Conservation (phyloP, 1,140 invertebrate genomes). For the Musca vetustissima region DNA sequence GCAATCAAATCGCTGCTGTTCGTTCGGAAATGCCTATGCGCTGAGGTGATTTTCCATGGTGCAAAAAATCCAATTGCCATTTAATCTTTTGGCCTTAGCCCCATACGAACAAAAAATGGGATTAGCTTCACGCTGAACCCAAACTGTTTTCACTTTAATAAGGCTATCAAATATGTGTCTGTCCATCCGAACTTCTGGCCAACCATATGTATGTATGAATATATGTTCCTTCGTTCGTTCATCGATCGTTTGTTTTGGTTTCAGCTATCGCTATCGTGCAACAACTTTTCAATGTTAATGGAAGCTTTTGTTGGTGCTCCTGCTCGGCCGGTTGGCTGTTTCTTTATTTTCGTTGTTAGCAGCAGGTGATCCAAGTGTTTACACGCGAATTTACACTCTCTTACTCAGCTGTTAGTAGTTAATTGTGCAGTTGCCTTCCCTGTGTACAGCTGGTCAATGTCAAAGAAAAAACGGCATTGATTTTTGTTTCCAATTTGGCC, state of each 20-base stretch:
- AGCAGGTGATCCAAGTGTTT: constrained; percentile 55
- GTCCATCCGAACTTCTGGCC: too few species aligned
- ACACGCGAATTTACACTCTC: constrained; percentile 55
- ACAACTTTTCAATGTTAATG: neutral
- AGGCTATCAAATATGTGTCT: too few species aligned
- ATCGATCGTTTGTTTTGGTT: neutral
- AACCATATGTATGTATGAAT: too few species aligned
- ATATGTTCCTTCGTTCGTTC: too few species aligned
- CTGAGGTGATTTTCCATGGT: too few species aligned
- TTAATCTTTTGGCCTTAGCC: neutral
- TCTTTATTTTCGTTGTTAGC: constrained; percentile 21
- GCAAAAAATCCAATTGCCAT: neutral
- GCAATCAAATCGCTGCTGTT: constrained; percentile 1
- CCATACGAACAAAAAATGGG: too few species aligned
- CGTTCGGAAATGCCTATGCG: neutral
- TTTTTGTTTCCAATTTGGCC: neutral
- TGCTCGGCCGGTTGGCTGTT: constrained; percentile 2
- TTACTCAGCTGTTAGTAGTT: constrained; percentile 45
- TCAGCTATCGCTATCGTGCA: neutral
- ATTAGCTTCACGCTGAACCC: too few species aligned
- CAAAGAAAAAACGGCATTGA: constrained; percentile 5
- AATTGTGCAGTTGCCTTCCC: too few species aligned
- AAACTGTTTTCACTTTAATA: too few species aligned
- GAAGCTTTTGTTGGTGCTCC: neutral
- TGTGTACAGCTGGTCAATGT: constrained; percentile 3